phyloP scores from a whole-genome alignment of 2,113 vertebrate genomes.

The Platycercus adscitus region DNA sequence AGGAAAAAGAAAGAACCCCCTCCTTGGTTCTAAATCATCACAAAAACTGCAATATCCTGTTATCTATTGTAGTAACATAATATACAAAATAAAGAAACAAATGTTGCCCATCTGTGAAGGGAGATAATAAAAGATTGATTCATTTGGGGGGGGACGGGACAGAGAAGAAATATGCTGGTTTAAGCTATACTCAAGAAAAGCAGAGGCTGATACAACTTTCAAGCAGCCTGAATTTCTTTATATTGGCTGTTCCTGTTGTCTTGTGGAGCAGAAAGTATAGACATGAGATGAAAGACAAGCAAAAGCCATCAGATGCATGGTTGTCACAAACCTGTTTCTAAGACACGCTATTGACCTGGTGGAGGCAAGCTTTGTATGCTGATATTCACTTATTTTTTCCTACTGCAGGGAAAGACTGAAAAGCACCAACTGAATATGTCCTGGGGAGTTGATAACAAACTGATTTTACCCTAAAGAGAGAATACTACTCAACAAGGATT shows the following conservation, averaged over 20 bases:
- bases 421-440: accelerated
- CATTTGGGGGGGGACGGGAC: background rate
- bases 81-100: constrained; percentile 53
- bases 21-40: constrained; percentile 18
- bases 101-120: constrained; percentile 31
- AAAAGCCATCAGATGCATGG: background rate
- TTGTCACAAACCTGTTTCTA: background rate
- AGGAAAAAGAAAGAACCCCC: background rate
- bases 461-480: background rate
- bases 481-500: background rate
- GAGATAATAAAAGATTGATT: background rate
- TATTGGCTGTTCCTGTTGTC: background rate
- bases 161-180: background rate
- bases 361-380: accelerated
- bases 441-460: accelerated
- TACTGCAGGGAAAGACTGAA: background rate
- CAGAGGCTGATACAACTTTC: background rate
- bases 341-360: accelerated
- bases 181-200: background rate
- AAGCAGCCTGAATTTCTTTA: background rate
- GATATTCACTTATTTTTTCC: background rate
- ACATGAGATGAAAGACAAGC: background rate
- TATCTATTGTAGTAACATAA: constrained; percentile 37
- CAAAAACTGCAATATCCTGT: constrained; percentile 64
- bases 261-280: background rate